Evolutionary conservation across 2,888 invertebrate genomes (phyloP).

Genomic region (Monochamus alternatus): DNA sequence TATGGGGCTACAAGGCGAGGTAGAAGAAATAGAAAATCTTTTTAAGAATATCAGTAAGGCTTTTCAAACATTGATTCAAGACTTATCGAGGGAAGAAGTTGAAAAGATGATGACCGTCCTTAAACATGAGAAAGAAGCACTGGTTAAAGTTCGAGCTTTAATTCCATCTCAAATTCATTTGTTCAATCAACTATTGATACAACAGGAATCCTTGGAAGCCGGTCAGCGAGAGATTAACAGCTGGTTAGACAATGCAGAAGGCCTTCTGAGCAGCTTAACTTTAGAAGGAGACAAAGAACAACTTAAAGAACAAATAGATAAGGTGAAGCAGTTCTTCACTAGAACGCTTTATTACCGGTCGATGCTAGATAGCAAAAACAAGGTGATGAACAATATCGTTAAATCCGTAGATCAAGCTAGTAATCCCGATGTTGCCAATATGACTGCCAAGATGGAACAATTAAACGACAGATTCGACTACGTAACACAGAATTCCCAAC

Average conservation of each 20-base stretch:
- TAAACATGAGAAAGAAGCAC: conserved; percentile 90
- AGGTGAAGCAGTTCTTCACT: conserved; percentile 90
- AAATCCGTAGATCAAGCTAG: conserved; percentile 84
- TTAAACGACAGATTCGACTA: conserved; percentile 89
- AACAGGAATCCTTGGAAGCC: conserved; percentile 91
- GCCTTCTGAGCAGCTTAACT: conserved; percentile 76
- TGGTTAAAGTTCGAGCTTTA: conserved; percentile 87
- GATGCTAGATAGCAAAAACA: conserved; percentile 95
- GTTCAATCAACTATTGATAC: conserved; percentile 87
- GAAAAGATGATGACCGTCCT: conserved; percentile 91
- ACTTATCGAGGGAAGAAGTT: conserved; percentile 91
- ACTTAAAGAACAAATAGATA: conserved; percentile 84
- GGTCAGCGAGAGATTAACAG: conserved; percentile 89
- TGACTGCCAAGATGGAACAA: conserved; percentile 81
- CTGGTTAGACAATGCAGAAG: conserved; percentile 91
- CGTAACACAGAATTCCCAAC: conserved; percentile 82
- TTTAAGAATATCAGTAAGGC: conserved; percentile 94
- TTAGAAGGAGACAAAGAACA: conserved; percentile 80
- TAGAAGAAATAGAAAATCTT: conserved; percentile 89
- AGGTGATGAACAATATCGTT: conserved; percentile 90
- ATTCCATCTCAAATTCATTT: conserved; percentile 88
- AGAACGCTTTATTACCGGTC: conserved; percentile 92
- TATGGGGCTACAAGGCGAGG: conserved; percentile 83
- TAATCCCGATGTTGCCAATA: conserved; percentile 83
- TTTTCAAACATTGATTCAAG: conserved; percentile 92